phyloP scores from a whole-genome alignment of 2,797 vertebrate genomes.

The Pelobates cultripes region DNA sequence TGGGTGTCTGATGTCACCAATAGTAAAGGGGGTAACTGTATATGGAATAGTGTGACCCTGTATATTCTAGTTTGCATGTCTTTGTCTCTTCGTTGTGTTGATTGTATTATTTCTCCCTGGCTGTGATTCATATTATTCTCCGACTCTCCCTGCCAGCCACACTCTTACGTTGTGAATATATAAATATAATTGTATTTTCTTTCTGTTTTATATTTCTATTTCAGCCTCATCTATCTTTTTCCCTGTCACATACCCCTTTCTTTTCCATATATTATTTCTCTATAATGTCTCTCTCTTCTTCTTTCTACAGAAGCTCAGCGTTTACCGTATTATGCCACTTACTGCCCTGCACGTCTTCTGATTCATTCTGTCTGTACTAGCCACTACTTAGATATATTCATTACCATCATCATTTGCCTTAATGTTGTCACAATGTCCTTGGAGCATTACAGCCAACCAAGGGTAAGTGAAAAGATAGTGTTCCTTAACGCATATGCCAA shows the following conservation, averaged over 20 bases:
- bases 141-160: slow-evolving; percentile 22
- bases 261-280: slow-evolving; percentile 5
- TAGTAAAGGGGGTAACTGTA: no score
- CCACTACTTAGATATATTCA: slow-evolving; percentile 98
- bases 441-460: slow-evolving; percentile 96
- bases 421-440: slow-evolving; percentile 98
- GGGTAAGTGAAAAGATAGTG: slow-evolving; percentile 73
- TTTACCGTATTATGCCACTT: slow-evolving; percentile 92
- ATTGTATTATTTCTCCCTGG: slow-evolving; percentile 19
- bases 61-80: slow-evolving; percentile 21
- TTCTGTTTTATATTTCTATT: background rate
- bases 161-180: slow-evolving; percentile 15
- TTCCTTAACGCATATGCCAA: background rate
- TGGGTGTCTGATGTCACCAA: slow-evolving; percentile 19
- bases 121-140: slow-evolving; percentile 49
- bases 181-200: background rate
- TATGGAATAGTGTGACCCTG: no score
- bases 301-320: slow-evolving; percentile 86
- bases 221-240: background rate
- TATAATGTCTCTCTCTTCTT: slow-evolving; percentile 17
- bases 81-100: slow-evolving; percentile 51
- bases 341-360: slow-evolving; percentile 87
- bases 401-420: slow-evolving; percentile 98
- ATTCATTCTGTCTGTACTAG: slow-evolving; percentile 97
- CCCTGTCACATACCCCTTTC: background rate